Evolutionary conservation across 2,888 invertebrate genomes (phyloP).

Genomic region (Pammene aurita): DNA sequence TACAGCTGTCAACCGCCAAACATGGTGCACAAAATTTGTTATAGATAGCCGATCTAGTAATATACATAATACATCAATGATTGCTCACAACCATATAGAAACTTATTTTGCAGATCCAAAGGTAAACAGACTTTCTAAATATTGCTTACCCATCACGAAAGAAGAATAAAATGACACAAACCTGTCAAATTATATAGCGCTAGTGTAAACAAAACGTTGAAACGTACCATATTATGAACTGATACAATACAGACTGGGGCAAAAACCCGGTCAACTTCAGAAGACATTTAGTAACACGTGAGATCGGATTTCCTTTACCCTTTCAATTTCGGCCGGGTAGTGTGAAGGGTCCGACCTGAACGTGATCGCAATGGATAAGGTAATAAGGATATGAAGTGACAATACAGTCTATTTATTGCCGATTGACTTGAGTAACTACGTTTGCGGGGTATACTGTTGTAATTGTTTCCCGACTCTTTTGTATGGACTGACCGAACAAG

Average conservation of each 20-base stretch:
- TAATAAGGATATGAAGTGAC: constrained; percentile 37
- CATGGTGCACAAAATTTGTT: too few species aligned
- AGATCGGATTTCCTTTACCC: constrained; percentile 4
- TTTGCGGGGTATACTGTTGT: constrained; percentile 8
- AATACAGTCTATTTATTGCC: constrained; percentile 37
- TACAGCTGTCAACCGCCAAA: too few species aligned
- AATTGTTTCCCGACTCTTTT: constrained; percentile 17
- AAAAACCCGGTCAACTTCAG: constrained; percentile 24
- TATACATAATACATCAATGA: too few species aligned
- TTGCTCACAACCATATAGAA: too few species aligned
- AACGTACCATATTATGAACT: constrained; percentile 32
- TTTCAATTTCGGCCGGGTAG: constrained; percentile 12
- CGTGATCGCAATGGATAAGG: constrained; percentile 38
- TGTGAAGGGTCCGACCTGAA: constrained; percentile 23
- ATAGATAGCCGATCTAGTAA: too few species aligned
- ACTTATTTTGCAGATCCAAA: too few species aligned
- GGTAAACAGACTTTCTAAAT: too few species aligned
- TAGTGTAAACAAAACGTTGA: constrained; percentile 26
- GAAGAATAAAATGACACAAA: constrained; percentile 20
- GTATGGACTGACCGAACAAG: background rate
- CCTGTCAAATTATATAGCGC: constrained; percentile 31
- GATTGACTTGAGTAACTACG: constrained; percentile 28
- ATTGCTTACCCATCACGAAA: too few species aligned
- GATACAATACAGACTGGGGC: constrained; percentile 34
- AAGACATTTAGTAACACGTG: constrained; percentile 9